These are phyloP conservation scores for Theonella swinhoei DNA, from an alignment of 37 sponge, comb jelly and placozoan species.

Conservation along the genomic window DNA sequence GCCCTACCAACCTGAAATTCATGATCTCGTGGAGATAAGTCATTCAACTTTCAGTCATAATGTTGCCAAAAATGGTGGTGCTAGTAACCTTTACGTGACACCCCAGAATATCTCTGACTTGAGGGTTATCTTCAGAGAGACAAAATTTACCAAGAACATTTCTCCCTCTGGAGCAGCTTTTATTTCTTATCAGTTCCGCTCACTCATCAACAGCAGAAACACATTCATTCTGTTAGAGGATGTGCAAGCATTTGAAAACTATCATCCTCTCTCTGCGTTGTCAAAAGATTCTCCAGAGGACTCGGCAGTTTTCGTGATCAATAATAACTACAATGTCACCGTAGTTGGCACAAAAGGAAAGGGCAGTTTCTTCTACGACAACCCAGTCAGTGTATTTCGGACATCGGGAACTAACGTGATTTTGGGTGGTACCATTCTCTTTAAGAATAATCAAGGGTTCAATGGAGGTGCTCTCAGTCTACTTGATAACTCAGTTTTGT, in stretches of 20 bases:
- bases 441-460: conserved; percentile 1
- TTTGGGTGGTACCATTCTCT: conserved; percentile 16
- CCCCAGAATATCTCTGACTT: not conserved
- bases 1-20: conserved; percentile 7
- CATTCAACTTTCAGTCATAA: not conserved
- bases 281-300: not conserved
- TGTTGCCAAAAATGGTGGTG: not conserved
- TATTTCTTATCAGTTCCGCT: not conserved
- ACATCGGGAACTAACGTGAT: conserved; percentile 4
- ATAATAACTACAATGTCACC: conserved; percentile 3
- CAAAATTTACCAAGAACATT: not conserved
- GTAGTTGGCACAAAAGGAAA: conserved; percentile 5
- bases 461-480: conserved; percentile 9
- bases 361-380: conserved; percentile 11
- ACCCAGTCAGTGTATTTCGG: conserved; percentile 23
- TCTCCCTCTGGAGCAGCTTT: not conserved
- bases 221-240: conserved; percentile 18
- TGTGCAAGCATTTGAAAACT: conserved; percentile 18
- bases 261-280: not conserved
- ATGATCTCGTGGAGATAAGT: not conserved
- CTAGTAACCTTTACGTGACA: not conserved
- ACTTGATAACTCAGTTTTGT: not conserved
- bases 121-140: not conserved
- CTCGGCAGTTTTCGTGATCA: conserved; percentile 26
- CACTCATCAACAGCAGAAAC: not conserved